Evolutionary conservation across 2,888 invertebrate genomes (phyloP), one percentile per base, ranked within the genome.

Genomic region (Drosophila percnosoma): DNA sequence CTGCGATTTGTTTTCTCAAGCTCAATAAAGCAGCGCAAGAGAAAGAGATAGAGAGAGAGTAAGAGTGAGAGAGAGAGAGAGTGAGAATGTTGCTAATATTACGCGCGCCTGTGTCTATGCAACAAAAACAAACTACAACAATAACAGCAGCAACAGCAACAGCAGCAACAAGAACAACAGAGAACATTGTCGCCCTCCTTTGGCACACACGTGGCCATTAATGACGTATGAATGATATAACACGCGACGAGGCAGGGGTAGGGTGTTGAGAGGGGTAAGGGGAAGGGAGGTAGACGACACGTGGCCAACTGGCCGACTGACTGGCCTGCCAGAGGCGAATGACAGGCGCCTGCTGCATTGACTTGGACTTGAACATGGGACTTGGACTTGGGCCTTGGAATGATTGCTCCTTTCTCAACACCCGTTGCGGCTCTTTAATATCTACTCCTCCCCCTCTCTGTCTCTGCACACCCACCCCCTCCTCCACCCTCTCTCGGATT

Each of bases 171-270:
- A 24, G 40, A 15, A 24, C 45, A 45, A 24, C 33, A 4, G 33
- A n/a, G 49, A 42, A 54, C 40, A 53, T 60, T 82, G 64, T 48
- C 62, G 75, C 58, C 82, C 75, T 76, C 21, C 31, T 57, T 45
- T 15, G 4, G 31, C 70, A 80, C 79, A 91, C 93, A 93, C 93
- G 93, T 93, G 93, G 80, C 92, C 88, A 89, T 89, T 93, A 93
- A 93, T 93, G 93, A 93, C 93, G 92, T 93, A 92, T 93, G 93
- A 93, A 93, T 93, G 93, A 93, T 93, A 91, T 93, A 92, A 93
- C 93, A 93, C 93, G 93, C 93, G 93, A 93, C 85, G 57, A 1
- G 11, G 24, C 34, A 40, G 15, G 36, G 48, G 27, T 24, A 8
- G 15, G 15, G 45, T 45, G 45, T 15, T 60, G 54, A 49, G 52